phyloP scores from a whole-genome alignment of 2,113 vertebrate species.

The Coptodon rendalli region DNA sequence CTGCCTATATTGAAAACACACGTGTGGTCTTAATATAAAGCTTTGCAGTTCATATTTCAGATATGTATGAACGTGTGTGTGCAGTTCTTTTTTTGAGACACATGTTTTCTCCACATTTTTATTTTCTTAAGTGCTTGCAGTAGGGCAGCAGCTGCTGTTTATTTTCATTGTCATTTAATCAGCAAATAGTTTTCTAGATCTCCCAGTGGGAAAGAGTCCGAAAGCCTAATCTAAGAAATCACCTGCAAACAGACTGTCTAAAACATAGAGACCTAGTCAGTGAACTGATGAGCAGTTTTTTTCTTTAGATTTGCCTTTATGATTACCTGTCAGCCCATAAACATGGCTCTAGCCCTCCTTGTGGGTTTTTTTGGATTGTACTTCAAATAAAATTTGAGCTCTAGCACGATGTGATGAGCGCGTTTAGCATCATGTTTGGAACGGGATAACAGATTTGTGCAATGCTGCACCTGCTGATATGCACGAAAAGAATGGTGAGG shows the following conservation, averaged over 20 bases:
- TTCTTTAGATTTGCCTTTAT: neutral
- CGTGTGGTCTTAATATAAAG: neutral
- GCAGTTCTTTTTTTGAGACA: neutral
- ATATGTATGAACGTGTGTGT: neutral
- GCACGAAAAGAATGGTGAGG: neutral
- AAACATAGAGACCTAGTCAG: neutral
- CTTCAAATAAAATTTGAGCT: neutral
- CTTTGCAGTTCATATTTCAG: neutral
- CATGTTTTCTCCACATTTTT: neutral
- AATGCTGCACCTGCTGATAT: neutral
- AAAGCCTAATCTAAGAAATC: neutral
- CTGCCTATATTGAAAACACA: constrained; percentile 1
- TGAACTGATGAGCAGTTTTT: neutral
- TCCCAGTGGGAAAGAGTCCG: neutral
- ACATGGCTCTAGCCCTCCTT: neutral
- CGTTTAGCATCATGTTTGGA: neutral
- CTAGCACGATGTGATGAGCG: neutral
- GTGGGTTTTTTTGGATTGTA: neutral
- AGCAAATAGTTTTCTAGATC: neutral
- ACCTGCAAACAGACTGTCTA: neutral
- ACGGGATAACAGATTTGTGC: neutral
- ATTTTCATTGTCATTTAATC: neutral
- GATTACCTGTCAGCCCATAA: neutral
- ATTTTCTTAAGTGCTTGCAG: neutral
- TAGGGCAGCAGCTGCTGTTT: neutral